These are phyloP conservation scores for Pteropus alecto DNA, from an alignment of 2,113 vertebrate species.

Conservation along the genomic window DNA sequence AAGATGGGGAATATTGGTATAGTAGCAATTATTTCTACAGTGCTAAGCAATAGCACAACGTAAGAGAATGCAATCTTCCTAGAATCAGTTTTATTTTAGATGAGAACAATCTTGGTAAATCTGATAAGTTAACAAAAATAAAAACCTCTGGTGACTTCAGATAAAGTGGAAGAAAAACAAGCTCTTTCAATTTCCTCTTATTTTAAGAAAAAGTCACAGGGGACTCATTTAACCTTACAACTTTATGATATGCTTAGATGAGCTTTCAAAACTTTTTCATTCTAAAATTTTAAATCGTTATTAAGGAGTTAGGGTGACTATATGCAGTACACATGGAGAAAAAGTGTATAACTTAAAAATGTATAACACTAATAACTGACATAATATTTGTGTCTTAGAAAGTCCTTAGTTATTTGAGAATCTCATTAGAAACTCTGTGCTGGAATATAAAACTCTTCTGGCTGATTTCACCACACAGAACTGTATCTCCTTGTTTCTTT, in stretches of 20 bases:
- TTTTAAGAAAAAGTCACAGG: constrained; percentile 29
- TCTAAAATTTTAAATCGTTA: not conserved
- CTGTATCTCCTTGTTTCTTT: not conserved
- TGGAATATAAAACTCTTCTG: not conserved
- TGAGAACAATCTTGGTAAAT: constrained; percentile 28
- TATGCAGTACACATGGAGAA: not conserved
- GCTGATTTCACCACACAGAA: not conserved
- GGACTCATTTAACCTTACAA: not conserved
- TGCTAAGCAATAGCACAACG: not conserved
- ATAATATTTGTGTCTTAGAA: not conserved
- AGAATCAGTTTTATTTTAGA: constrained; percentile 24
- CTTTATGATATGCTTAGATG: not conserved
- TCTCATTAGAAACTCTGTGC: not conserved
- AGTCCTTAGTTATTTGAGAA: not conserved
- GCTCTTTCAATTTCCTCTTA: constrained; percentile 24
- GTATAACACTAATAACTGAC: not conserved
- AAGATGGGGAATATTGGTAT: no score
- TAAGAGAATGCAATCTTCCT: not conserved
- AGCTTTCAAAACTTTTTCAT: constrained; percentile 13
- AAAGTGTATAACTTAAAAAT: not conserved
- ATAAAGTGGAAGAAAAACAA: constrained; percentile 29
- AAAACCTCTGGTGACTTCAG: not conserved
- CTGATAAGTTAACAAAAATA: constrained; percentile 52
- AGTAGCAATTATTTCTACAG: not conserved
- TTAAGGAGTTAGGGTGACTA: not conserved